phyloP scores from a whole-genome alignment of 2,888 invertebrate genomes.

The Synergus itoensis region DNA sequence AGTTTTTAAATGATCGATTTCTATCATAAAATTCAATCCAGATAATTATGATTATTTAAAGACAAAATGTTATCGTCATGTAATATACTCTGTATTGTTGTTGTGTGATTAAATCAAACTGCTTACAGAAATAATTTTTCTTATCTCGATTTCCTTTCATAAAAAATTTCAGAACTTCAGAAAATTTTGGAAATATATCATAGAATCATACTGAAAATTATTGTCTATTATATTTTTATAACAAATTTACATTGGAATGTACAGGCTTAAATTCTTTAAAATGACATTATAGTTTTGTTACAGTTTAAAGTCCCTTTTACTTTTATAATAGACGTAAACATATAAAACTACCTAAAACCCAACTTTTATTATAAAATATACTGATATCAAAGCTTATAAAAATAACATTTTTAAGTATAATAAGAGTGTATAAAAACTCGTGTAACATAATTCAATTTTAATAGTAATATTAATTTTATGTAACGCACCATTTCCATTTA shows the following conservation, averaged over 20 bases:
- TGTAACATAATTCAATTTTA: background rate
- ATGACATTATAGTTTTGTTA: background rate
- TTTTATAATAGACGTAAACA: background rate
- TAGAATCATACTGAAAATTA: background rate
- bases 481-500: background rate
- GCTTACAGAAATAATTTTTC: conserved; percentile 58
- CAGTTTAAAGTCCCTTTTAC: background rate
- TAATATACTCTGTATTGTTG: conserved; percentile 77
- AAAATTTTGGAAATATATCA: background rate
- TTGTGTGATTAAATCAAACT: conserved; percentile 76
- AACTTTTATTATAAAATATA: background rate
- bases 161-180: background rate
- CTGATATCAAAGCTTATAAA: background rate
- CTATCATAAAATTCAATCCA: background rate
- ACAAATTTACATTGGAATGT: conserved; percentile 34
- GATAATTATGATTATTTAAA: conserved; percentile 53
- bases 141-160: background rate
- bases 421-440: background rate
- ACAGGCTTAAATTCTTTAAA: background rate
- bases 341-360: background rate
- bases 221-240: conserved; percentile 4
- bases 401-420: background rate
- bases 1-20: background rate
- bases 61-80: conserved; percentile 72
- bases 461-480: background rate